Base-by-base conservation (phyloP, 1,140 invertebrate genomes). In the Sarcophaga bullata region DNA sequence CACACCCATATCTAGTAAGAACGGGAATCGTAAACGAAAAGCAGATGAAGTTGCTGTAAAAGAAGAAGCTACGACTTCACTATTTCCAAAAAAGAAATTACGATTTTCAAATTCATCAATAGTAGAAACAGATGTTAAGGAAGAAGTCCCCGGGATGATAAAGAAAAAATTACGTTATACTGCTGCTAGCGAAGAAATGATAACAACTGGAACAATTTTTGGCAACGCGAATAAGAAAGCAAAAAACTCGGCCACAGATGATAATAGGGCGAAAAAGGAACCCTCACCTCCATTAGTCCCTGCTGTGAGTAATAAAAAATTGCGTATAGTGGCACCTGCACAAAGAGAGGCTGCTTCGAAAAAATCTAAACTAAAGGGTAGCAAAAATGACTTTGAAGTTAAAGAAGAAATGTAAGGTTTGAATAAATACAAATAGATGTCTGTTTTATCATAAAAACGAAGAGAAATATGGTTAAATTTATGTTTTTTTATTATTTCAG, bases 21-120 rank as follows among this genome's bases (percentile, higher is more conserved):
- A 80, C 37, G 49, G 62, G 0, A 72, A 72, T 37, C 82, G 82
- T 37, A 83, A 83, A 37, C 62, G 82, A 6, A 83, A 83, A 73
- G 9, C 82, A 2, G 82, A 83, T n/a, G 81, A 82, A 37, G 25
- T 52, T 37, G 25, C 48, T 37, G 46, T 37, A 52, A 73, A n/a
- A 13, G 47, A 50, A 15, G 81, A 73, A 54, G 62, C 62, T n/a
- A n/a, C 13, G 15, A 7, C 54, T 1, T 13, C 13, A n/a, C 13
- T 58, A 19, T 9, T 68, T 8, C n/a, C n/a, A 6, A 68, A 68
- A n/a, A 68, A 68, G 19, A 68, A 68, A 68, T 25, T 68, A 68
- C 62, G 62, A 17, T 68, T 68, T 10, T 25, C 62, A 19, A 19
- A 9, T 17, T 7, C 17, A 1, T n/a, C n/a, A 25, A 37, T 37